phyloP scores from a whole-genome alignment of 2,113 vertebrate species.

The Dendrocopos noguchii region DNA sequence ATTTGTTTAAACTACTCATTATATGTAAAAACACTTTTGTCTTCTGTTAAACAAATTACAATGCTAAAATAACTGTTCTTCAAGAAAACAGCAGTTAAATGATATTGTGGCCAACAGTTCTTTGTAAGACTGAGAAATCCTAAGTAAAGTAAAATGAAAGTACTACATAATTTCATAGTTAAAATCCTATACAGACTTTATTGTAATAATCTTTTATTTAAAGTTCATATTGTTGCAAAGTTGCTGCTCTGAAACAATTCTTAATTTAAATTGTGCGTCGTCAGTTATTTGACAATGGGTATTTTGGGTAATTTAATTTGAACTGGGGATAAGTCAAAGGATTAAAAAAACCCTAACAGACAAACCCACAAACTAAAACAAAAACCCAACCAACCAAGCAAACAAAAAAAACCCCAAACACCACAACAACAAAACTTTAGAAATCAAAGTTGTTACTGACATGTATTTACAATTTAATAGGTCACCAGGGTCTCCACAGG shows the following conservation, averaged over 20 bases:
- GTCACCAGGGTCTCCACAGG: not conserved
- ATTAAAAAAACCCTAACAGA: not conserved
- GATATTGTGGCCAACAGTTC: not conserved
- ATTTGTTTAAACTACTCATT: slow-evolving; percentile 32
- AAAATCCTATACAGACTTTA: not conserved
- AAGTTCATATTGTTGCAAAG: not conserved
- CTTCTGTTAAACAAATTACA: not conserved
- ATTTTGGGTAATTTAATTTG: not conserved
- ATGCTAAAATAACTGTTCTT: not conserved
- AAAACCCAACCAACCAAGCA: no score
- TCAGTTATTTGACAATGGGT: not conserved
- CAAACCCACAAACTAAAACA: no score
- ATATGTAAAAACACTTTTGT: not conserved
- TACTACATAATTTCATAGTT: slow-evolving; percentile 9
- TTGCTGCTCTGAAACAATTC: not conserved
- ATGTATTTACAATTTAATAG: not conserved
- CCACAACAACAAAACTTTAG: not conserved
- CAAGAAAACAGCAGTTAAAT: not conserved
- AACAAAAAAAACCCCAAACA: not conserved
- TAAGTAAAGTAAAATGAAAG: not conserved
- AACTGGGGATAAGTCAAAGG: not conserved
- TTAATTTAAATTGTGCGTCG: not conserved
- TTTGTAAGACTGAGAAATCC: slow-evolving; percentile 13
- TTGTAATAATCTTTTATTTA: slow-evolving; percentile 29
- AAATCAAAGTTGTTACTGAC: not conserved